These are phyloP conservation scores for Geococcyx californianus DNA, from an alignment of 2,113 vertebrate genomes.

Conservation along the genomic window DNA sequence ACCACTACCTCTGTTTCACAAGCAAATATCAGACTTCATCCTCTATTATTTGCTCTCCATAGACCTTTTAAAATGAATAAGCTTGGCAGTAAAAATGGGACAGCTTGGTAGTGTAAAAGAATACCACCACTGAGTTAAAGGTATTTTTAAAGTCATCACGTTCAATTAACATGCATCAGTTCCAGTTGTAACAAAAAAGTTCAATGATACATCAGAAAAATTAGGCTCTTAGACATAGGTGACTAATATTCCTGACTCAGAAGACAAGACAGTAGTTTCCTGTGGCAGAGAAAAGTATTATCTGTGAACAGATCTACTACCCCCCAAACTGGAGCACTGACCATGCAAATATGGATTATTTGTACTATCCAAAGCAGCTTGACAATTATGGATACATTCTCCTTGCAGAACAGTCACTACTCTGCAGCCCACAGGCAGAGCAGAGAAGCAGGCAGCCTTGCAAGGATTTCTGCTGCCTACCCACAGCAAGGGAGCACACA, in stretches of 20 bases:
- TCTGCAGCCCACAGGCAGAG: neutral
- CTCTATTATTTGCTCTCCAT: constrained; percentile 27
- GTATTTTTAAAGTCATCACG: neutral
- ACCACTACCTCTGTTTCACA: neutral
- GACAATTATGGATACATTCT: neutral
- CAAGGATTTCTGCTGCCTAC: neutral
- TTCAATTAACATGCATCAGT: neutral
- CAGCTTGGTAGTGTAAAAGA: neutral
- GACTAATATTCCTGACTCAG: neutral
- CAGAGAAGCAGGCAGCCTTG: neutral
- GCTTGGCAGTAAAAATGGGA: neutral
- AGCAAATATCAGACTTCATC: constrained; percentile 40
- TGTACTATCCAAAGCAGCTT: neutral
- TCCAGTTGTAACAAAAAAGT: neutral
- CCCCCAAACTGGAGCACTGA: neutral
- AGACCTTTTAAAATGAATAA: constrained; percentile 25
- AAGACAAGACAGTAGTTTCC: neutral
- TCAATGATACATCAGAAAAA: neutral
- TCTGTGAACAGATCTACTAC: neutral
- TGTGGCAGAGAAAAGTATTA: neutral
- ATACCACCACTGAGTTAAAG: neutral
- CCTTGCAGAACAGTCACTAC: neutral
- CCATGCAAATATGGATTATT: neutral
- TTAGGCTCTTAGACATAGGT: neutral
- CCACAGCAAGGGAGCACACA: neutral